phyloP scores from a whole-genome alignment of 2,113 vertebrate genomes.

The Chelonoidis abingdonii region DNA sequence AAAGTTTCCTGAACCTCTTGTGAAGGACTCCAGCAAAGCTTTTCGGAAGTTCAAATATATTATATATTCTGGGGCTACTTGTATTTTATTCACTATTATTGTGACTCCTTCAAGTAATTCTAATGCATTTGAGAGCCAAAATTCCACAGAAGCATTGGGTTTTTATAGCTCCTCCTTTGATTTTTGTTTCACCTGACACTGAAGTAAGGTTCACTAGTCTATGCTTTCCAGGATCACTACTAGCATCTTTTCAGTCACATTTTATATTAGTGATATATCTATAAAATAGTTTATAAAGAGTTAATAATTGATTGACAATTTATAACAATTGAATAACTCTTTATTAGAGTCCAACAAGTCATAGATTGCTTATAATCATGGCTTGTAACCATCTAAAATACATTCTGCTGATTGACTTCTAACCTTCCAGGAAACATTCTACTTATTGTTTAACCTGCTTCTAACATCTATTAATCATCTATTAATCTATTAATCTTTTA shows the following conservation, averaged over 20 bases:
- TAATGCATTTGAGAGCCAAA: background rate
- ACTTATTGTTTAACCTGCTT: background rate
- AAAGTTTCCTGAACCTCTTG: background rate
- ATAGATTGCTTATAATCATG: background rate
- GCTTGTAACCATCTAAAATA: background rate
- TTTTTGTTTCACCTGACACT: conserved; percentile 34
- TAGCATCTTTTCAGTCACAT: background rate
- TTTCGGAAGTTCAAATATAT: background rate
- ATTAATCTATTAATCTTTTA: background rate
- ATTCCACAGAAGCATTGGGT: background rate
- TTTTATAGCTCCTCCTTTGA: conserved; percentile 34
- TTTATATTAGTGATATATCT: conserved; percentile 9
- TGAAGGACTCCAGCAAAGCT: background rate
- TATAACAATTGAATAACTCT: conserved; percentile 1
- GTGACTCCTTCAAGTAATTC: background rate
- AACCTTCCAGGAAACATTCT: background rate
- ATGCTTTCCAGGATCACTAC: background rate
- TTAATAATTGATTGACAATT: background rate
- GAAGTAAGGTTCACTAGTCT: background rate
- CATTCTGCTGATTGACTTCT: background rate
- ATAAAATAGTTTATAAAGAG: conserved; percentile 33
- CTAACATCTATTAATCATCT: background rate
- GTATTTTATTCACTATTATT: background rate
- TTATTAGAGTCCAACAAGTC: background rate
- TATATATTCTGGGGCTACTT: background rate